A percentile compares a stretch with the other conserved stretches of the same genome.
These are phyloP conservation scores for Hirundichthys speculiger DNA, from an alignment of 2,113 vertebrate genomes.

Conservation along the genomic window DNA sequence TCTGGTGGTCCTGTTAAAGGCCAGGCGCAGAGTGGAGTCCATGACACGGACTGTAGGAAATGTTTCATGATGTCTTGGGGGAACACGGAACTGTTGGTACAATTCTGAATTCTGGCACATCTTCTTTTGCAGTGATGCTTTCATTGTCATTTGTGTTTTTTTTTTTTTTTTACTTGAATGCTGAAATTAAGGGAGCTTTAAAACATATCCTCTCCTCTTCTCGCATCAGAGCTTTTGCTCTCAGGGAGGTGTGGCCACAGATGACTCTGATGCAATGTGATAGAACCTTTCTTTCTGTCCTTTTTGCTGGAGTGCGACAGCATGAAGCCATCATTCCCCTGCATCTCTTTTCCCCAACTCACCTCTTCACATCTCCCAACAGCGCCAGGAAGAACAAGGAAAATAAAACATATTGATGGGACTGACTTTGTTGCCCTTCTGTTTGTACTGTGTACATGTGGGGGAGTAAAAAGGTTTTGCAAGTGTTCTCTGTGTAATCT, in stretches of 20 bases:
- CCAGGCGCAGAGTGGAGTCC: no score
- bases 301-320: constrained; percentile 68
- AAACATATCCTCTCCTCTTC: constrained; percentile 24
- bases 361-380: constrained; percentile 27
- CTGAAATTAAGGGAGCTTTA: constrained; percentile 2
- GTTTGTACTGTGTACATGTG: neutral
- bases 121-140: constrained; percentile 8
- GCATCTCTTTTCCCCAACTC: constrained; percentile 23
- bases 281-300: constrained; percentile 61
- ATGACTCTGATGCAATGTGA: constrained; percentile 73
- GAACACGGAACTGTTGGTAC: no score
- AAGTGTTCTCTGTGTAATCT: no score
- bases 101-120: no score
- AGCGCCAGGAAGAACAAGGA: neutral
- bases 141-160: neutral
- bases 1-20: no score
- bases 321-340: constrained; percentile 46
- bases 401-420: neutral
- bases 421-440: constrained; percentile 9
- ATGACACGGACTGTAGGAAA: no score
- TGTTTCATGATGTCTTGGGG: no score
- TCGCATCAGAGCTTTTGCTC: constrained; percentile 30
- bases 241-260: constrained; percentile 49
- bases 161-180: neutral
- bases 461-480: neutral